Conservation (phyloP, 2,888 invertebrate genomes). For the Clostera curtula region DNA sequence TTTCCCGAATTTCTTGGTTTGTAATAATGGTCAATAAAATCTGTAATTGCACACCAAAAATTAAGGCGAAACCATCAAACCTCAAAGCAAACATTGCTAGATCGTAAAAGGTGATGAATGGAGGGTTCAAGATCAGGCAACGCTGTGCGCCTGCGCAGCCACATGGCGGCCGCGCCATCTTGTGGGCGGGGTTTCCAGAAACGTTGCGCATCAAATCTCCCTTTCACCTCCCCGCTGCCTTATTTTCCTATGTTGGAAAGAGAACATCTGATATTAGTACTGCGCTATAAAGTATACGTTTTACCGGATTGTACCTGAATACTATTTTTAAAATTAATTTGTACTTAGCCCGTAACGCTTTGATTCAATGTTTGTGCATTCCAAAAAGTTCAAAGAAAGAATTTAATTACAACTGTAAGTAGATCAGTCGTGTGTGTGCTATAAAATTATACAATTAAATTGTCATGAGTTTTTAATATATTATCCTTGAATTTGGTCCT, state of each 20-base stretch:
- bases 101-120: slow-evolving; percentile 66
- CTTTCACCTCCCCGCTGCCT: slow-evolving; percentile 33
- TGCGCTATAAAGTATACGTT: slow-evolving; percentile 12
- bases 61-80: slow-evolving; percentile 62
- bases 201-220: slow-evolving; percentile 29
- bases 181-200: slow-evolving; percentile 51
- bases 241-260: slow-evolving; percentile 35
- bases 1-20: slow-evolving; percentile 27
- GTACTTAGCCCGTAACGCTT: too few relatives aligned
- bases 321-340: slow-evolving; percentile 10
- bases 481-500: too few relatives aligned
- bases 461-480: too few relatives aligned
- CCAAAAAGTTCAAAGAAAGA: too few relatives aligned
- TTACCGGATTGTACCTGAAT: slow-evolving; percentile 19
- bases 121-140: slow-evolving; percentile 60
- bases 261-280: slow-evolving; percentile 28
- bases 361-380: too few relatives aligned
- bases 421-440: too few relatives aligned
- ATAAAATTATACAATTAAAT: too few relatives aligned
- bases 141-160: slow-evolving; percentile 31
- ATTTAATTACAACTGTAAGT: too few relatives aligned
- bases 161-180: slow-evolving; percentile 45
- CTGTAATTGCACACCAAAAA: slow-evolving; percentile 50
- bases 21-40: slow-evolving; percentile 38
- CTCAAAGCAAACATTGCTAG: slow-evolving; percentile 47